Base-by-base conservation (phyloP, 30 jellyfish, hydroid and myxozoan species). In the Catostylus mosaicus region DNA sequence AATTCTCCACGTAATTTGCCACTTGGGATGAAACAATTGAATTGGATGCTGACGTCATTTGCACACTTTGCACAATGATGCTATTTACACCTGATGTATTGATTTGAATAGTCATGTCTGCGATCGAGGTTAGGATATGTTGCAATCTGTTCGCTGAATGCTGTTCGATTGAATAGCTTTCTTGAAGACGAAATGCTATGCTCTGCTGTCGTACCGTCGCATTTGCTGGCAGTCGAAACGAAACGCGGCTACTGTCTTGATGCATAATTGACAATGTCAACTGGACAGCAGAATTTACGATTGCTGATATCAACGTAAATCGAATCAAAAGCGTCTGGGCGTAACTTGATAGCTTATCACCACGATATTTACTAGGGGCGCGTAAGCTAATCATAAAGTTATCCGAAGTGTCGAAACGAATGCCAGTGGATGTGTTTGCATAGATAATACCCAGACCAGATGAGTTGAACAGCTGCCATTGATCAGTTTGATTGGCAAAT, bases 351-450 rank as follows among this genome's bases (percentile, higher is more conserved):
- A 90, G 77, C 54, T 57, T 85, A 38, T 83, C 56, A 4, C 97
- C 97, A 54, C 52, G 69, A 72, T 46, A 90, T 32, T 61, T 75
- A 47, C 51, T 11, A 16, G 97, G 96, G 2, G 93, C 90, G 24
- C 47, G 69, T 2, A 80, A 29, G 32, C 30, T 0, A 7, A 40
- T 36, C n/a, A 76, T 36, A 35, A 52, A n/a, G 18, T 24, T 31
- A 37, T 71, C 69, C 19, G 20, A n/a, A 22, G 77, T 66, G 4
- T 38, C 46, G 64, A 83, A 9, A n/a, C 67, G 60, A 0, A 83
- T 12, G 0, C 94, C 94, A 8, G 56, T 6, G 20, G 82, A 27
- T 29, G 94, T 83, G 73, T 81, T 81, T 33, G 78, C 10, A 48
- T 69, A 72, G 38, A 43, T 50, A n/a, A 29, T 48, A 5, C 16